Evolutionary conservation across 2,888 invertebrate species (phyloP), one percentile per base, ranked within the genome.

Genomic region (Leptarthrus brevirostris): DNA sequence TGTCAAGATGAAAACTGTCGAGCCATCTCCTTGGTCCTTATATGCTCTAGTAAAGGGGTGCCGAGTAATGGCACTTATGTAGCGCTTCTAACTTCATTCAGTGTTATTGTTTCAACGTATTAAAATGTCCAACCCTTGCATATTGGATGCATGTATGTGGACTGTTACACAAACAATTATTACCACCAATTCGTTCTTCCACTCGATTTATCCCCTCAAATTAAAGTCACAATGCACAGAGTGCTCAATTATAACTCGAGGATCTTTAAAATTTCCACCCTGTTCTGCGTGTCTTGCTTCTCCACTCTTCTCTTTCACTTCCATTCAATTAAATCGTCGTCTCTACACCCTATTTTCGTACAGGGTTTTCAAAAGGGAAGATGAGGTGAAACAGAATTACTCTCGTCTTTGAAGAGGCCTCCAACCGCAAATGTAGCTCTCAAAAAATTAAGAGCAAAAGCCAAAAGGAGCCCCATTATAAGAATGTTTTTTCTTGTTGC

Each of bases 401-500:
- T 54, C 54, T 71, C 71, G 71, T 71, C 71, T 54, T 71, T 71
- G 54, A 71, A 71, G 71, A 54, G 71, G 71, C 54, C 58, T 72
- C 47, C 69, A 58, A 72, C 72, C 72, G 58, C 72, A 72, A 58
- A 72, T 72, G 47, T 72, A 58, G 47, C 58, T 72, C 58, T 72
- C 54, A 58, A 72, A 72, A 58, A 72, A 72, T 72, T 72, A 72
- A 72, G 72, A 72, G 72, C 47, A 58, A 72, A 72, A 72, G 49
- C 72, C 58, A 72, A 58, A 71, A 58, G 36, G 58, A 58, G 44
- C 26, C 58, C 64, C 72, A 72, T 72, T 72, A 72, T 44, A 56
- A 72, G 44, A 26, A 54, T 56, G 56, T 71, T 71, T 71, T 16
- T 53, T 71, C 20, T 54, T 54, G 49, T 26, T 36, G 53, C 54